A percentile compares a stretch with the other conserved stretches of the same genome.
Evolutionary conservation across 2,797 vertebrate species (phyloP).

Genomic region (Enteromius treurensis): DNA sequence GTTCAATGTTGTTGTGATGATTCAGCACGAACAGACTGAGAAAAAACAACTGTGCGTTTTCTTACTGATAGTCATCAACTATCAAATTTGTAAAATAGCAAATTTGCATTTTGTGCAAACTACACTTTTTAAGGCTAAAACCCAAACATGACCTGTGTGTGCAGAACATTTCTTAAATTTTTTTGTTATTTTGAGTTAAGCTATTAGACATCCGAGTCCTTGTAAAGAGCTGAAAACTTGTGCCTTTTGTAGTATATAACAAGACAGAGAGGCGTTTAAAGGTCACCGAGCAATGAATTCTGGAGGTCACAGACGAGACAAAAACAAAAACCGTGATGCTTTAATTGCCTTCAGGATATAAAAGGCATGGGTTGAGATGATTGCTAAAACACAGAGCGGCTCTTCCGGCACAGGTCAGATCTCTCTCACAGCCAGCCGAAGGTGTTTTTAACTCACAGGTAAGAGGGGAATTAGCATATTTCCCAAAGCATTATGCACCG

Average conservation of each 20-base stretch:
- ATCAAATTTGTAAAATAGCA: no score
- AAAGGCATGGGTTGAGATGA: not conserved
- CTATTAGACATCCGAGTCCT: not conserved
- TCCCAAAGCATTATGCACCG: not conserved
- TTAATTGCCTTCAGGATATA: not conserved
- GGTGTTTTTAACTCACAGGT: conserved; percentile 6
- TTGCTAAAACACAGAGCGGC: not conserved
- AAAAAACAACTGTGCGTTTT: not conserved
- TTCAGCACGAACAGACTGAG: not conserved
- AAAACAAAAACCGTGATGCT: not conserved
- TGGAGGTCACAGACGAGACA: not conserved
- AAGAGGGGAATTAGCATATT: not conserved
- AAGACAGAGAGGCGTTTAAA: not conserved
- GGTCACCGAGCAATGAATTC: not conserved
- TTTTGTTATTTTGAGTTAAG: not conserved
- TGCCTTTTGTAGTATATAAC: not conserved
- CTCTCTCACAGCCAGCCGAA: not conserved
- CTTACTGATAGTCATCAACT: no score
- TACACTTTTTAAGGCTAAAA: not conserved
- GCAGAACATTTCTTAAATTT: not conserved
- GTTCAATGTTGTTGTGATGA: conserved; percentile 9
- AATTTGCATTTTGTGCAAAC: not conserved
- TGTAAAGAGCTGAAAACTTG: not conserved
- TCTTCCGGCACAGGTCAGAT: conserved; percentile 8
- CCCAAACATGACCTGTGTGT: not conserved